A percentile compares a stretch with the other conserved stretches of the same genome.
Evolutionary conservation across 2,797 vertebrate species (phyloP).

Genomic region (Neostethus bicornis): DNA sequence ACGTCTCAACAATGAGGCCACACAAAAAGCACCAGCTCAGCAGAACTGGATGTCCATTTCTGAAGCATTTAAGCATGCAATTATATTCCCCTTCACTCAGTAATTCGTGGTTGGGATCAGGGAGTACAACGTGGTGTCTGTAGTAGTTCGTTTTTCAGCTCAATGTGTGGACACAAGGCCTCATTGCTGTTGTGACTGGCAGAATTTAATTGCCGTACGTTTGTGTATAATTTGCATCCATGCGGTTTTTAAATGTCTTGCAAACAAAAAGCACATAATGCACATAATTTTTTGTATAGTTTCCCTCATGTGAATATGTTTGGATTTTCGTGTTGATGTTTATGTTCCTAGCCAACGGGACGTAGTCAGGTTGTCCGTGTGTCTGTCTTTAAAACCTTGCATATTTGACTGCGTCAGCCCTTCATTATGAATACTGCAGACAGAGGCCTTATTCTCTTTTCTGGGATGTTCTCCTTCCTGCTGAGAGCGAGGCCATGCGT

Average conservation of each 20-base stretch:
- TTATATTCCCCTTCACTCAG: slow-evolving; percentile 70
- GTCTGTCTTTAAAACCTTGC: too few relatives aligned
- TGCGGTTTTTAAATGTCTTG: too few relatives aligned
- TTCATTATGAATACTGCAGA: too few relatives aligned
- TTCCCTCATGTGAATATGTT: slow-evolving; percentile 20
- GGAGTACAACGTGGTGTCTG: slow-evolving; percentile 60
- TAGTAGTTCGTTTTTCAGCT: slow-evolving; percentile 38
- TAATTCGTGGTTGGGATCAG: slow-evolving; percentile 58
- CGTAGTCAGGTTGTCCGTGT: too few relatives aligned
- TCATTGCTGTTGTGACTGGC: slow-evolving; percentile 36
- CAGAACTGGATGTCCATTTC: slow-evolving; percentile 78
- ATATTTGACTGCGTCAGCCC: too few relatives aligned
- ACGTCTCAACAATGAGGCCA: slow-evolving; percentile 79
- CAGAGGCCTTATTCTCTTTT: too few relatives aligned
- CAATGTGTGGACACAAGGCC: slow-evolving; percentile 39
- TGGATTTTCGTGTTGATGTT: slow-evolving; percentile 54
- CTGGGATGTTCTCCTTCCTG: slow-evolving; percentile 62
- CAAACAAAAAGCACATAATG: too few relatives aligned
- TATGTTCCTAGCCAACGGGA: too few relatives aligned
- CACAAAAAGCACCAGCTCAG: slow-evolving; percentile 78
- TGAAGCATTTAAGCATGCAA: slow-evolving; percentile 79
- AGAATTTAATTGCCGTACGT: slow-evolving; percentile 30
- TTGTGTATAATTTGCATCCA: slow-evolving; percentile 18
- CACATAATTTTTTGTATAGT: slow-evolving; percentile 4
- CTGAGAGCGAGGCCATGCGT: slow-evolving; percentile 57